A percentile compares a stretch with the other conserved stretches of the same genome.
Conservation (phyloP, 2,113 vertebrate species). For the Trogon surrucura region DNA sequence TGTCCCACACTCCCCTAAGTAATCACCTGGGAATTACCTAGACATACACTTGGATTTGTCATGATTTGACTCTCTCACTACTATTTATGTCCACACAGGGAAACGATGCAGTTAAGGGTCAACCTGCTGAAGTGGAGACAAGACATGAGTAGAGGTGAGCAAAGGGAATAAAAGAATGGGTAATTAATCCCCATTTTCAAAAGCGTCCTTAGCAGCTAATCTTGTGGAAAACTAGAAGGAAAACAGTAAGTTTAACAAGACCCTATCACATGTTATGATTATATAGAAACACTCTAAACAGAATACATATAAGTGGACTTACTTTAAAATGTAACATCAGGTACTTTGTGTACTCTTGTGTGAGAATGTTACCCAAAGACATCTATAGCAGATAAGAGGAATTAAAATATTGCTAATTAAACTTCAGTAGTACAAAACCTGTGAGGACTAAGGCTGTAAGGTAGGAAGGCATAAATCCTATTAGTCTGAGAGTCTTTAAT, state of each 20-base stretch:
- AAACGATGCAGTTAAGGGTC: background rate
- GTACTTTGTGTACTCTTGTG: background rate
- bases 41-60: background rate
- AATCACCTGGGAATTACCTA: background rate
- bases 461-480: background rate
- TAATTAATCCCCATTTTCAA: background rate
- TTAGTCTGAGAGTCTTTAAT: background rate
- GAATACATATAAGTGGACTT: background rate
- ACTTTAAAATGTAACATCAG: background rate
- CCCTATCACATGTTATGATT: background rate
- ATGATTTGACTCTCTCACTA: background rate
- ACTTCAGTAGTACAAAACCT: background rate
- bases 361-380: background rate
- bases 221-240: background rate
- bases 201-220: background rate
- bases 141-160: background rate
- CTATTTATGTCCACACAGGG: background rate
- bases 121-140: background rate
- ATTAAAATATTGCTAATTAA: background rate
- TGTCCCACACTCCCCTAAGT: background rate
- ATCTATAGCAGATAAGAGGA: background rate
- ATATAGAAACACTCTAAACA: background rate
- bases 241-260: background rate
- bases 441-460: background rate
- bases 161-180: background rate